Evolutionary conservation across 2,113 vertebrate species (phyloP).

Genomic region (Salvelinus alpinus): DNA sequence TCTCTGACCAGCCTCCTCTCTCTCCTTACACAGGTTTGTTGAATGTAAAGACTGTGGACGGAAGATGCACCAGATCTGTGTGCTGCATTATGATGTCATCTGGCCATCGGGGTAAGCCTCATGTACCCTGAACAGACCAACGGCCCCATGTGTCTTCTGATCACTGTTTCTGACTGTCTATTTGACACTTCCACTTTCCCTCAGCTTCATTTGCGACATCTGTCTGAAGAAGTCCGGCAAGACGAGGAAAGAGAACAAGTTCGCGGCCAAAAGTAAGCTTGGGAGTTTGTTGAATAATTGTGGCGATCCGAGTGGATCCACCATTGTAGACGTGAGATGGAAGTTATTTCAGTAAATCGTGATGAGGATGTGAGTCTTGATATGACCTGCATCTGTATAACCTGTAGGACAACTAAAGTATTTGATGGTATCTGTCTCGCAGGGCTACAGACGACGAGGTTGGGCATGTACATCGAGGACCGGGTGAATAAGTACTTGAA

Average conservation of each 20-base stretch:
- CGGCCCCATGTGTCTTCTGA: not conserved
- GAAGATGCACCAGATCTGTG: conserved; percentile 99
- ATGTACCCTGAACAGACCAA: not conserved
- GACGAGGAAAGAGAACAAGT: conserved; percentile 96
- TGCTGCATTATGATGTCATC: conserved; percentile 96
- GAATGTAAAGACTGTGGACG: conserved; percentile 99
- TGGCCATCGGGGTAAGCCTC: conserved; percentile 92
- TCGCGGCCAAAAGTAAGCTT: conserved; percentile 91
- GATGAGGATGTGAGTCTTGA: not conserved
- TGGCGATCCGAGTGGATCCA: not conserved
- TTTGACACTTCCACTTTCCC: not conserved
- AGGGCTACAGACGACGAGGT: conserved; percentile 89
- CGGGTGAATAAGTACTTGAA: conserved; percentile 97
- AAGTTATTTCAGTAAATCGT: no score
- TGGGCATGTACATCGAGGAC: conserved; percentile 95
- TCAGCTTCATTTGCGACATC: conserved; percentile 96
- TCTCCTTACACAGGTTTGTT: conserved; percentile 82
- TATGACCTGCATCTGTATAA: not conserved
- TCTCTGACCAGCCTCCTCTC: not conserved
- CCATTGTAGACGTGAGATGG: not conserved
- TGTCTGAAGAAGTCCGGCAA: conserved; percentile 95
- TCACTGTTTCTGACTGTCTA: not conserved
- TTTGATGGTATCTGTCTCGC: not conserved
- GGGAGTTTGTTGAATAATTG: no score
- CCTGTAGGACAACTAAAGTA: not conserved